Evolutionary conservation across 2,888 invertebrate species (phyloP).

Genomic region (Holacanthella duospinosa): DNA sequence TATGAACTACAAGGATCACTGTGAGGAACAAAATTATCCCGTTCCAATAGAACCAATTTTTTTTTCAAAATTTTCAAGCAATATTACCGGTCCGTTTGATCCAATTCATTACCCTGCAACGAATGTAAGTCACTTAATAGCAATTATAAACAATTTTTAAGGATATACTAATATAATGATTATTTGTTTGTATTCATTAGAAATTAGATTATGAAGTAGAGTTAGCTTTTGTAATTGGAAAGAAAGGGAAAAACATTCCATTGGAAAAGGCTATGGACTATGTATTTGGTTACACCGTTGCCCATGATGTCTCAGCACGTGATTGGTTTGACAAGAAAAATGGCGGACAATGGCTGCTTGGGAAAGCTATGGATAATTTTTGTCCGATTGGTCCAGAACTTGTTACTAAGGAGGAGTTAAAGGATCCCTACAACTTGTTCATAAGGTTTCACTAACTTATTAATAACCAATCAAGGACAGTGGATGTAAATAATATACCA

Average conservation of each 20-base stretch:
- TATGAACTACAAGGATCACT: slow-evolving; percentile 76
- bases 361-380: slow-evolving; percentile 73
- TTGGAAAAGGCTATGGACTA: slow-evolving; percentile 58
- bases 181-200: too few relatives aligned
- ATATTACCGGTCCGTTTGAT: slow-evolving; percentile 62
- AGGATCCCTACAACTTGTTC: slow-evolving; percentile 58
- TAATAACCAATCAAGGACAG: too few relatives aligned
- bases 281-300: slow-evolving; percentile 61
- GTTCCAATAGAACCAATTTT: slow-evolving; percentile 78
- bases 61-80: slow-evolving; percentile 75
- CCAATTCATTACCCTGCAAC: slow-evolving; percentile 54
- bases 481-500: too few relatives aligned
- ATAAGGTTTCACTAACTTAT: slow-evolving; percentile 46
- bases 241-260: slow-evolving; percentile 57
- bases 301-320: slow-evolving; percentile 75
- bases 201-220: slow-evolving; percentile 83
- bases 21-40: slow-evolving; percentile 64
- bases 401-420: slow-evolving; percentile 60
- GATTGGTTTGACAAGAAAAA: slow-evolving; percentile 76
- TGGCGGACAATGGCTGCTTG: slow-evolving; percentile 67
- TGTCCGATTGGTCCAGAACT: slow-evolving; percentile 79
- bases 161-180: too few relatives aligned
- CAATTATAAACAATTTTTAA: background rate
- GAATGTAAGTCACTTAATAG: slow-evolving; percentile 45
- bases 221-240: slow-evolving; percentile 70